phyloP scores from a whole-genome alignment of 2,888 invertebrate species.

The Ophonus ardosiacus region DNA sequence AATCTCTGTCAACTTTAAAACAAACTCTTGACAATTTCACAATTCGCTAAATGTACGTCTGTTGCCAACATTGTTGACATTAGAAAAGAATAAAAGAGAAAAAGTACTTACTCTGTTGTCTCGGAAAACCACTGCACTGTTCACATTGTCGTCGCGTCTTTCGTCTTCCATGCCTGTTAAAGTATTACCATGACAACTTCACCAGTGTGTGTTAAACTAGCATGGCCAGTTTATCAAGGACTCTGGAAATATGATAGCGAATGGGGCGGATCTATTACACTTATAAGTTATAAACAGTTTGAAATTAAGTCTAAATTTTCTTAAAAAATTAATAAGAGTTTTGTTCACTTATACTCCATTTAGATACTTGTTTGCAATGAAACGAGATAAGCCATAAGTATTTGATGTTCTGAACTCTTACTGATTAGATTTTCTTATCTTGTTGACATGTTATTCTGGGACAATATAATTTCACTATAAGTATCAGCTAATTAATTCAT shows the following conservation, averaged over 20 bases:
- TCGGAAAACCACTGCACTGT: constrained; percentile 51
- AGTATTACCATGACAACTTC: constrained; percentile 55
- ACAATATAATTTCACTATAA: neutral
- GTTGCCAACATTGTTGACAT: constrained; percentile 12
- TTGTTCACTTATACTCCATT: neutral
- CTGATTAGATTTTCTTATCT: constrained; percentile 50
- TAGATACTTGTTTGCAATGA: constrained; percentile 37
- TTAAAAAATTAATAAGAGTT: constrained; percentile 9
- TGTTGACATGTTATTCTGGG: constrained; percentile 30
- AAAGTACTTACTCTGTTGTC: constrained; percentile 58
- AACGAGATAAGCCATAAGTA: constrained; percentile 27
- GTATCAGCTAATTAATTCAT: constrained; percentile 19
- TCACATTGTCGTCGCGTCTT: constrained; percentile 37
- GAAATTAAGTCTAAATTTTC: constrained; percentile 18
- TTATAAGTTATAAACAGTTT: neutral
- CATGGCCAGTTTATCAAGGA: constrained; percentile 21
- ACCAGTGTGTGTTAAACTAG: neutral
- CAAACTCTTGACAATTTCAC: constrained; percentile 26
- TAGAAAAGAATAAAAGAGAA: constrained; percentile 1
- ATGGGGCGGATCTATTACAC: constrained; percentile 10
- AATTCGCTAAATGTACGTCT: constrained; percentile 23
- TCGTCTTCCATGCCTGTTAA: constrained; percentile 47
- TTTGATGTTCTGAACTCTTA: constrained; percentile 34
- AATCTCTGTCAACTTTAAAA: constrained; percentile 8
- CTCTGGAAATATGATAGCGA: constrained; percentile 43